Conservation (phyloP, 2,113 vertebrate genomes). For the Ictidomys tridecemlineatus region DNA sequence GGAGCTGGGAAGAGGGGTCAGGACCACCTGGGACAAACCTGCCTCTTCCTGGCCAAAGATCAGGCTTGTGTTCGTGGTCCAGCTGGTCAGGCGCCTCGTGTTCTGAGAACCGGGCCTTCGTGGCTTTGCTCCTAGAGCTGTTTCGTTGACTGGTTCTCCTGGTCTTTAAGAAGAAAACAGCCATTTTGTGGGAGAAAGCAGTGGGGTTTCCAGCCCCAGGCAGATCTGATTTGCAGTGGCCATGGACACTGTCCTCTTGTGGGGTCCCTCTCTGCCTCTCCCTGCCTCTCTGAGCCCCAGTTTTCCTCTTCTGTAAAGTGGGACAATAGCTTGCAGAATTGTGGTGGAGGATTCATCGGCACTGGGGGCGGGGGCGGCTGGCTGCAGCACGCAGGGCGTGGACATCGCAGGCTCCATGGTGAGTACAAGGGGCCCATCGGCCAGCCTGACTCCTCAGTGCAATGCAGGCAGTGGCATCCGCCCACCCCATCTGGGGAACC, state of each 20-base stretch:
- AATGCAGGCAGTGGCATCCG: too few relatives aligned
- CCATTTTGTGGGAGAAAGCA: neutral
- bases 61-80: neutral
- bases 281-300: neutral
- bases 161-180: neutral
- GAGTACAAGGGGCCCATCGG: too few relatives aligned
- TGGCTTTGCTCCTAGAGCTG: neutral
- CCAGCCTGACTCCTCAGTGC: too few relatives aligned
- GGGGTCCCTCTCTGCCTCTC: neutral
- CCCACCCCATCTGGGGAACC: neutral
- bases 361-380: too few relatives aligned
- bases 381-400: too few relatives aligned
- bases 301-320: neutral
- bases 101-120: neutral
- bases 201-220: neutral
- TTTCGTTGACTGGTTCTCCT: neutral
- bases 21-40: neutral
- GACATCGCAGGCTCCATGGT: too few relatives aligned
- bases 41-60: neutral
- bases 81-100: neutral
- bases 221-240: neutral
- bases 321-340: neutral
- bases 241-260: neutral
- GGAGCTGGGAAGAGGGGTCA: neutral
- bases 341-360: too few relatives aligned